Evolutionary conservation across 2,888 invertebrate species (phyloP).

Genomic region (Drosophila paucipuncta): DNA sequence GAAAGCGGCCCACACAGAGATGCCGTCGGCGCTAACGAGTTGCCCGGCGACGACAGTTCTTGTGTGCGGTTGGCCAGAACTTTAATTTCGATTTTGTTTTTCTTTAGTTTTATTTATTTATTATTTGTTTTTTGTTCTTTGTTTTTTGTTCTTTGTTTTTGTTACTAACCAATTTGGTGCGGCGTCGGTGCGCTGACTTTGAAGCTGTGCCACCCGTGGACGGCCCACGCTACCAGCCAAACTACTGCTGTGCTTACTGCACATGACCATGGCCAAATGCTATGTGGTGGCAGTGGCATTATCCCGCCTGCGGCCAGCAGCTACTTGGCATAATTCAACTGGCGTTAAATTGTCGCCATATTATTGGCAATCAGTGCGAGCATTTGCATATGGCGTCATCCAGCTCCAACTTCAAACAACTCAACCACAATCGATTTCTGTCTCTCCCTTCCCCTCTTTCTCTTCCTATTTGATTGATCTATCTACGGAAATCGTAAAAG

Average conservation of each 20-base stretch:
- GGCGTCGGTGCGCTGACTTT: slow-evolving; percentile 51
- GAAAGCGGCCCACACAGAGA: slow-evolving; percentile 53
- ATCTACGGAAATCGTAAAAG: not conserved
- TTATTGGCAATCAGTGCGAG: slow-evolving; percentile 28
- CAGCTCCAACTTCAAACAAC: not conserved
- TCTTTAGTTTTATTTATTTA: not conserved
- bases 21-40: slow-evolving; percentile 47
- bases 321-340: slow-evolving; percentile 25
- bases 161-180: not conserved
- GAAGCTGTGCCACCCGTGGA: slow-evolving; percentile 40
- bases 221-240: slow-evolving; percentile 7
- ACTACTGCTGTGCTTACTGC: slow-evolving; percentile 17
- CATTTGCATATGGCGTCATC: slow-evolving; percentile 34
- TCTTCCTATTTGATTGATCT: not conserved
- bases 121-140: not conserved
- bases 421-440: not conserved
- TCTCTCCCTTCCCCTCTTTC: not conserved
- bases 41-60: slow-evolving; percentile 50
- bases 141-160: not conserved
- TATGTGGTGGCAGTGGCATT: slow-evolving; percentile 23
- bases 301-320: slow-evolving; percentile 17
- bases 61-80: slow-evolving; percentile 50
- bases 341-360: slow-evolving; percentile 30
- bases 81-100: slow-evolving; percentile 30
- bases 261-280: slow-evolving; percentile 49